Conservation (phyloP, 2,888 invertebrate species). For the Microctonus brassicae region DNA sequence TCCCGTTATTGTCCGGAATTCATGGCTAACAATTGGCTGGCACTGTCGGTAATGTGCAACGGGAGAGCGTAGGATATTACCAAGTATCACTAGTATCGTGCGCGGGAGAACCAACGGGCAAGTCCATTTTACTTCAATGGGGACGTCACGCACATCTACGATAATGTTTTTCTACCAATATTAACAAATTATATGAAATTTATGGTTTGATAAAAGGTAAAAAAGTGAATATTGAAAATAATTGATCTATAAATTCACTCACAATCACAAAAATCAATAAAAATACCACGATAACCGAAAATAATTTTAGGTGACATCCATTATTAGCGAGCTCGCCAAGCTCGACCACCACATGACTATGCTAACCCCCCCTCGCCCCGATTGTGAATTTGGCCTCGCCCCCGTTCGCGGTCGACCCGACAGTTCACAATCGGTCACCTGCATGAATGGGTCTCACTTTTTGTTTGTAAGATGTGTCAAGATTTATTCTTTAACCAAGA, state of each 20-base stretch:
- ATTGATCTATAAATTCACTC: not conserved
- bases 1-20: slow-evolving; percentile 40
- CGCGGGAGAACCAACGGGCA: slow-evolving; percentile 31
- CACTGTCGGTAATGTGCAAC: too few relatives aligned
- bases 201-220: not conserved
- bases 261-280: not conserved
- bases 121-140: slow-evolving; percentile 41
- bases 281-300: not conserved
- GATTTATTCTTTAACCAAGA: slow-evolving; percentile 49
- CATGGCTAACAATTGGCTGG: slow-evolving; percentile 32
- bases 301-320: slow-evolving; percentile 26
- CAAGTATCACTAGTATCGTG: too few relatives aligned
- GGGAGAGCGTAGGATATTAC: slow-evolving; percentile 35
- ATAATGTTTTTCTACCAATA: not conserved
- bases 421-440: slow-evolving; percentile 56
- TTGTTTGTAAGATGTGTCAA: slow-evolving; percentile 52
- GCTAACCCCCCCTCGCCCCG: slow-evolving; percentile 46
- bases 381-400: slow-evolving; percentile 52
- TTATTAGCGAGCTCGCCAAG: slow-evolving; percentile 34
- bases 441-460: slow-evolving; percentile 49
- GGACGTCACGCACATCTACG: slow-evolving; percentile 34
- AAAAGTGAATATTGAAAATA: not conserved
- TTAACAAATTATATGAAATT: not conserved
- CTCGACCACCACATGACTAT: slow-evolving; percentile 45
- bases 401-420: slow-evolving; percentile 53